Evolutionary conservation across 2,797 vertebrate species (phyloP), one percentile per base, ranked within the genome.

Genomic region (Brachyalestes nurse): DNA sequence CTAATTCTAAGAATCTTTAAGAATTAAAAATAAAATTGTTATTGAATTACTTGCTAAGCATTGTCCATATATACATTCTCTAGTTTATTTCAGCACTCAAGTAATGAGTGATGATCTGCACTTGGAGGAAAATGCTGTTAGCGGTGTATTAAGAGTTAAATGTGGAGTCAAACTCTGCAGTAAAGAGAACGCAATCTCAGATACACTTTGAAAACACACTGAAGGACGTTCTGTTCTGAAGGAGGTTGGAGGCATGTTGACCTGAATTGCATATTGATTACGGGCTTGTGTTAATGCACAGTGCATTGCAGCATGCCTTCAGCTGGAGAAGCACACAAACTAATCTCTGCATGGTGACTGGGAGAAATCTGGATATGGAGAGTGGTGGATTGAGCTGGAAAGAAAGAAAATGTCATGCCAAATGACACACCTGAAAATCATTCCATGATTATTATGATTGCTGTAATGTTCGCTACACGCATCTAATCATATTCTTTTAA

Each of bases 231-330:
- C 57, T 87, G 79, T 67, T 81, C 77, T 67, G 58, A 74, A 77
- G 75, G 71, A 89, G 87, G 23, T 62, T 17, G n/a, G 45, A 86
- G 72, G 82, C 87, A 81, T 84, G 86, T 76, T 83, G 86, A 79
- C 80, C 69, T 85, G 83, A 89, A 89, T 88, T 86, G 83, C 85
- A 84, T 81, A 75, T 83, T 90, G 91, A 93, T 92, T 92, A 93
- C 85, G 89, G 87, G 84, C 86, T 90, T 83, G 84, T 85, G 86
- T 84, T 87, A 85, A 80, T 89, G 84, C 84, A 81, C 79, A 78
- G 82, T 87, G 78, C 82, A 84, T 86, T 89, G 79, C 47, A 76
- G 60, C 72, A 75, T 28, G 72, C 70, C 77, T 57, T 28, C 75
- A 79, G 45, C 60, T 45, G 61, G 78, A 81, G 76, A 67, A 80